These are phyloP conservation scores for Drosophila sulfurigaster DNA, from an alignment of 1,140 invertebrate genomes.

Conservation along the genomic window DNA sequence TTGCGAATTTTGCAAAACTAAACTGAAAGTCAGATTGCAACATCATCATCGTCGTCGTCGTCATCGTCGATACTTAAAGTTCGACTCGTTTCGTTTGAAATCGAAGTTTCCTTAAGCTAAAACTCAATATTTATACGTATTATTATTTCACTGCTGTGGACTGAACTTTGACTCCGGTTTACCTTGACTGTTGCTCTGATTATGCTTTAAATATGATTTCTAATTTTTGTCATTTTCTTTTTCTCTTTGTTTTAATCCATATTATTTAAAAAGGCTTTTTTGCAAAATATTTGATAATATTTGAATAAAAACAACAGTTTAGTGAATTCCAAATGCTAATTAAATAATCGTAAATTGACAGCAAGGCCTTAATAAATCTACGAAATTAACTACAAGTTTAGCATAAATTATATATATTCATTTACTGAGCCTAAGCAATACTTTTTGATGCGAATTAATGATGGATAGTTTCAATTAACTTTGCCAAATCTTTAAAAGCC, in stretches of 20 bases:
- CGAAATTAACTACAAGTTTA: background rate
- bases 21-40: conserved; percentile 64
- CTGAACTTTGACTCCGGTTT: conserved; percentile 72
- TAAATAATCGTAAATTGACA: background rate
- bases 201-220: conserved; percentile 19
- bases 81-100: conserved; percentile 28
- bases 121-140: conserved; percentile 10
- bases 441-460: background rate
- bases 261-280: conserved; percentile 3
- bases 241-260: conserved; percentile 6
- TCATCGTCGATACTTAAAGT: conserved; percentile 22
- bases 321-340: conserved; percentile 6
- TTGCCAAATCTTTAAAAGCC: background rate
- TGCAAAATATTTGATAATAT: conserved; percentile 2
- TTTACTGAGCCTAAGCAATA: background rate
- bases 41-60: conserved; percentile 4
- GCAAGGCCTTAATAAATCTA: conserved; percentile 4
- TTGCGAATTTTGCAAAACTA: conserved; percentile 66
- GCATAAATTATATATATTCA: background rate
- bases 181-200: conserved; percentile 61
- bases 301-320: background rate
- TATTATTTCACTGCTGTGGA: conserved; percentile 30
- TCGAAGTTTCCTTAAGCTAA: background rate
- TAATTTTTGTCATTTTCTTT: background rate
- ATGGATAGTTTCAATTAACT: no score